Base-by-base conservation (phyloP, 1,140 invertebrate genomes). In the Drosophila cardini region DNA sequence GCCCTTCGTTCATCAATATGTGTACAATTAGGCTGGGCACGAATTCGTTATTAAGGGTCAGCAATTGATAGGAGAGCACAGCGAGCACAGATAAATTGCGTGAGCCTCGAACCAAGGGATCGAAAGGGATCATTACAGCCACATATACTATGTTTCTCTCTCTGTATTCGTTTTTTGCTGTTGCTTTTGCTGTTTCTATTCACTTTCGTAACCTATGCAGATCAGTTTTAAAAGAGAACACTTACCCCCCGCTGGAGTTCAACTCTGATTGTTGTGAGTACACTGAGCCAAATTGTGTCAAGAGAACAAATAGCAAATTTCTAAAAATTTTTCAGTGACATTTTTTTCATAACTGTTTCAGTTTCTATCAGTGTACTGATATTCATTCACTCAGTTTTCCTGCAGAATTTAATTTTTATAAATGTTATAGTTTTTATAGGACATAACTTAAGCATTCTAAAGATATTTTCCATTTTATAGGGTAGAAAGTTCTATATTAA, bases 31-130 rank as follows among this genome's bases (percentile, higher is more conserved):
- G 50, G 62, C 65, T 72, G 61, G 10, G 69, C 73, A 76, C 73
- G 73, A 76, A 76, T 72, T 72, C 42, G 73, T 72, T 72, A 76
- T 76, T 72, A 76, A 43, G 73, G 73, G 62, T 76, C 73, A 74
- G 58, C 72, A 70, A 74, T 74, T 74, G 67, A 74, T 70, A 32
- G 72, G 16, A 16, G 45, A 11, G 72, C 26, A 30, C 53, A 9
- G 32, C 16, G 48, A 45, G 30, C 36, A 55, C 67, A 58, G 26
- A 46, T 45, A 60, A 72, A 45, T 76, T 72, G 73, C 73, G 69
- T 72, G 69, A 65, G 56, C 46, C 34, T 43, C 53, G 30, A 26
- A 61, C 50, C 50, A 72, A 72, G 30, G 21, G 21, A 26, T 26
- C 21, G 21, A 26, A 60, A 65, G 53, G 61, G 55, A 65, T 72